Evolutionary conservation across 2,888 invertebrate genomes (phyloP).

Genomic region (Ectemnius continuus): DNA sequence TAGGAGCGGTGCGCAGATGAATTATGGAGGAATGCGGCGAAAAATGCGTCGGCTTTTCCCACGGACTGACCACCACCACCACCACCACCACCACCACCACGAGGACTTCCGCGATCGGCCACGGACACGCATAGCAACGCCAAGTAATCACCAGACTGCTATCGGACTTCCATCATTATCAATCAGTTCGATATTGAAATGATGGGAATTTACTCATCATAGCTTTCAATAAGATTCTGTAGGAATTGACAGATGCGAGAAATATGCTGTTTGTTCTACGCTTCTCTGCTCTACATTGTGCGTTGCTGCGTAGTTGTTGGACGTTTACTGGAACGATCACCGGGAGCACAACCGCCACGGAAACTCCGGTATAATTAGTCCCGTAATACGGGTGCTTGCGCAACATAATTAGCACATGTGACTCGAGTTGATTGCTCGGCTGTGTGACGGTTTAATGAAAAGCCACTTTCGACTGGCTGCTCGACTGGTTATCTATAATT

Average conservation of each 20-base stretch:
- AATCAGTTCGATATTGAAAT: background rate
- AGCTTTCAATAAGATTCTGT: background rate
- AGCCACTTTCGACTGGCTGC: conserved; percentile 45
- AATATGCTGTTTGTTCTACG: too few species aligned
- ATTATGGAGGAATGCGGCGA: conserved; percentile 64
- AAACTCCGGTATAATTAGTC: conserved; percentile 34
- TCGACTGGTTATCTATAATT: conserved; percentile 21
- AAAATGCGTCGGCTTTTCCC: conserved; percentile 58
- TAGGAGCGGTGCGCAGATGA: conserved; percentile 58
- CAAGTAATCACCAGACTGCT: too few species aligned
- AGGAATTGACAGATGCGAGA: too few species aligned
- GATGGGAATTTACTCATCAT: background rate
- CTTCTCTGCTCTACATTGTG: too few species aligned
- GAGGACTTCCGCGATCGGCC: conserved; percentile 25
- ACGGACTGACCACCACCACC: conserved; percentile 38
- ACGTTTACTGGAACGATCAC: conserved; percentile 15
- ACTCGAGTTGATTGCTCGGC: conserved; percentile 30
- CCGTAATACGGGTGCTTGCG: conserved; percentile 47
- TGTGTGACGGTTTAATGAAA: conserved; percentile 49
- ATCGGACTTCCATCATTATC: background rate
- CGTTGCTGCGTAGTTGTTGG: conserved; percentile 5
- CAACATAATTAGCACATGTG: conserved; percentile 65
- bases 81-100: conserved; percentile 27
- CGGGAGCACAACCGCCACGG: conserved; percentile 12
- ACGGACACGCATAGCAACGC: too few species aligned